phyloP scores from a whole-genome alignment of 2,888 invertebrate genomes.

The Drosophila antonietae region DNA sequence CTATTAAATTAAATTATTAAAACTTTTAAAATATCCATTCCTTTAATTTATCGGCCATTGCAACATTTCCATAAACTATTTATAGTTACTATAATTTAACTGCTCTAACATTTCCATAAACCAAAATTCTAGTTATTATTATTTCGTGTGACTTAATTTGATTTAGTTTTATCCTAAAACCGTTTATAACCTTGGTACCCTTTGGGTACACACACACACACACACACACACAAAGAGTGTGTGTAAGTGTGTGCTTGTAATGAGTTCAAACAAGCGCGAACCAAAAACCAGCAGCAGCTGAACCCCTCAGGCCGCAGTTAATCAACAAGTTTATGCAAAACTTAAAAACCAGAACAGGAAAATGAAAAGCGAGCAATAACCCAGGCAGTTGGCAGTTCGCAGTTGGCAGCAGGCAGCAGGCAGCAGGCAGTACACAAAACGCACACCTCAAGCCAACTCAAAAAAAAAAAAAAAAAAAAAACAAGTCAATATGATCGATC shows the following conservation, averaged over 20 bases:
- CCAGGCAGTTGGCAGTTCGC: constrained; percentile 58
- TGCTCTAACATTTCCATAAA: not conserved
- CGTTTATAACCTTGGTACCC: constrained; percentile 49
- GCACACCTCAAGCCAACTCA: too few relatives aligned
- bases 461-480: constrained; percentile 25
- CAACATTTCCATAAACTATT: not conserved
- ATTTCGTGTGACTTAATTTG: constrained; percentile 20
- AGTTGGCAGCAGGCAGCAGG: constrained; percentile 14
- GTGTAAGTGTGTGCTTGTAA: constrained; percentile 24
- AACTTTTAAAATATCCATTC: too few relatives aligned
- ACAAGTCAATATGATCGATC: constrained; percentile 81
- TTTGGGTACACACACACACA: constrained; percentile 28
- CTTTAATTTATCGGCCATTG: not conserved
- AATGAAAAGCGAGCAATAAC: constrained; percentile 78
- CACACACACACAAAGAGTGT: not conserved
- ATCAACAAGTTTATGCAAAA: constrained; percentile 80
- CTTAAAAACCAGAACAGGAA: constrained; percentile 75
- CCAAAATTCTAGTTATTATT: not conserved
- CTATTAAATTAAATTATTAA: too few relatives aligned
- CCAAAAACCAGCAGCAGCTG: constrained; percentile 63
- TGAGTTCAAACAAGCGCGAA: constrained; percentile 42
- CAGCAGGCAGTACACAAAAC: not conserved
- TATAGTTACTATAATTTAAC: not conserved
- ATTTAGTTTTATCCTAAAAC: constrained; percentile 1
- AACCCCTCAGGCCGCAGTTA: constrained; percentile 68